Percentiles rank a stretch among this genome's conserved stretches.
Evolutionary conservation across 2,113 vertebrate genomes (phyloP).

Genomic region (Pelodiscus sinensis): DNA sequence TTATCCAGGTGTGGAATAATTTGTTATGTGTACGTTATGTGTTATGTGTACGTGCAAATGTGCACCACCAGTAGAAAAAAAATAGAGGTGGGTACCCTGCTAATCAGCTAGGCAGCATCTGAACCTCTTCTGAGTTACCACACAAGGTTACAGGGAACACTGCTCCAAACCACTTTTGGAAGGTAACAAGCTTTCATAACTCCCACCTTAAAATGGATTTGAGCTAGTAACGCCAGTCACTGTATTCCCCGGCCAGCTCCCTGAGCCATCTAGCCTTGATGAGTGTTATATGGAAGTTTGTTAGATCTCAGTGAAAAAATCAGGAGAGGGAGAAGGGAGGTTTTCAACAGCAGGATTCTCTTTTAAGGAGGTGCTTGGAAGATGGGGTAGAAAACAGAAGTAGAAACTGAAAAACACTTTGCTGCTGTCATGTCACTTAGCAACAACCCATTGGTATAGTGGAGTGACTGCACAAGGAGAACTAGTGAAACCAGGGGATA

Average conservation of each 20-base stretch:
- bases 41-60: no score
- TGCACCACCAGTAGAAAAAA: no score
- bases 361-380: conserved; percentile 38
- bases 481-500: background rate
- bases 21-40: no score
- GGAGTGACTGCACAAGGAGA: conserved; percentile 12
- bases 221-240: background rate
- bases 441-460: conserved; percentile 1
- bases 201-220: background rate
- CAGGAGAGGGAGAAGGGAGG: background rate
- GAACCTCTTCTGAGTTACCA: no score
- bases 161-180: background rate
- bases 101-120: no score
- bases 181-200: background rate
- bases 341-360: conserved; percentile 30
- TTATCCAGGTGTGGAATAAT: no score
- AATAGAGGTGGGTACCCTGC: no score
- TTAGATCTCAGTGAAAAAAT: background rate
- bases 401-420: conserved; percentile 56
- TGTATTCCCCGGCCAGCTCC: background rate
- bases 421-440: conserved; percentile 62
- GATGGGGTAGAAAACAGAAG: conserved; percentile 63
- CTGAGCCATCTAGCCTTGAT: background rate
- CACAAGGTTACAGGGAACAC: no score
- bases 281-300: background rate